A percentile compares a stretch with the other conserved stretches of the same genome.
Evolutionary conservation across 2,797 vertebrate genomes (phyloP).

Genomic region (Protosalanx chinensis): DNA sequence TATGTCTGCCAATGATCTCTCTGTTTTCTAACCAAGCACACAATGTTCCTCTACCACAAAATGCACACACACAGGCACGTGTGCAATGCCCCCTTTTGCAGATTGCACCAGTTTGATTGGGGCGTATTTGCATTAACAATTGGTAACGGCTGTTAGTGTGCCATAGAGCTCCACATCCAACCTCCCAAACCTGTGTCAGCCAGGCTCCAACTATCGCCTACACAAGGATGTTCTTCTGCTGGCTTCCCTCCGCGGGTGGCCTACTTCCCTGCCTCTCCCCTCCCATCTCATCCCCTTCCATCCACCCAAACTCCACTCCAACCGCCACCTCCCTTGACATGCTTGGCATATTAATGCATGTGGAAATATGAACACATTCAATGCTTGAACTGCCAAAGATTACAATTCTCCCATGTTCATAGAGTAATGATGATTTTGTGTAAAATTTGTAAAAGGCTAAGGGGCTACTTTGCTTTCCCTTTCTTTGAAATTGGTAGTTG

Average conservation of each 20-base stretch:
- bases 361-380: constrained; percentile 56
- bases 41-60: background rate
- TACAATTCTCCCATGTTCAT: constrained; percentile 41
- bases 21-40: background rate
- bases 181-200: constrained; percentile 26
- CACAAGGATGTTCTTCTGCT: constrained; percentile 38
- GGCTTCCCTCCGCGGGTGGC: constrained; percentile 41
- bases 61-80: background rate
- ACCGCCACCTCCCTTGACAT: constrained; percentile 29
- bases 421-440: constrained; percentile 60
- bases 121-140: constrained; percentile 51
- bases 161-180: background rate
- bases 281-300: background rate
- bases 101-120: constrained; percentile 27
- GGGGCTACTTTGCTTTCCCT: constrained; percentile 34
- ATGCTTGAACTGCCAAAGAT: constrained; percentile 55
- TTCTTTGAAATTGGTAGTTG: constrained; percentile 33
- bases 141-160: constrained; percentile 26
- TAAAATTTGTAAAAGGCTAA: constrained; percentile 50
- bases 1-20: background rate
- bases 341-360: constrained; percentile 54
- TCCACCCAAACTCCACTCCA: constrained; percentile 14
- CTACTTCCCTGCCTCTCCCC: constrained; percentile 44
- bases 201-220: constrained; percentile 28
- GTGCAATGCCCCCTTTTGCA: background rate